Evolutionary conservation across 2,888 invertebrate species (phyloP).

Genomic region (Colostygia pectinataria): DNA sequence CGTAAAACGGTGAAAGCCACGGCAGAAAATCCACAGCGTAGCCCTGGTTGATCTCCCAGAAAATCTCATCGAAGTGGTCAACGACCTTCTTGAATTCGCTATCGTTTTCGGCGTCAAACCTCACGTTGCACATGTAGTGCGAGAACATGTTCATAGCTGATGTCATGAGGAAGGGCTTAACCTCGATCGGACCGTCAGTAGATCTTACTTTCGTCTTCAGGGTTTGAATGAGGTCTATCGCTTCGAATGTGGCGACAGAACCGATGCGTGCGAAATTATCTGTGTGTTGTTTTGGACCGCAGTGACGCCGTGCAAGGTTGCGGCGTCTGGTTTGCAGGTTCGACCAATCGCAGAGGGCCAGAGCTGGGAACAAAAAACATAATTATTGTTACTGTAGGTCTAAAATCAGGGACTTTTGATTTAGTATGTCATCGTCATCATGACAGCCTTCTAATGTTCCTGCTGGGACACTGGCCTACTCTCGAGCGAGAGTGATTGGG

Average conservation of each 20-base stretch:
- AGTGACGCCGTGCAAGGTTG: slow-evolving; percentile 90
- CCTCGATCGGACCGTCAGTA: slow-evolving; percentile 71
- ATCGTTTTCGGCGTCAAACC: slow-evolving; percentile 87
- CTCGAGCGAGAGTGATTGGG: too few relatives aligned
- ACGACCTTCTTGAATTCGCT: slow-evolving; percentile 86
- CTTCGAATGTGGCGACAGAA: slow-evolving; percentile 87
- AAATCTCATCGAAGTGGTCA: slow-evolving; percentile 91
- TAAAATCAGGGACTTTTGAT: too few relatives aligned
- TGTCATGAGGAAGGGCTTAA: slow-evolving; percentile 88
- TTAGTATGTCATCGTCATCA: too few relatives aligned
- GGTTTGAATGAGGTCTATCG: slow-evolving; percentile 83
- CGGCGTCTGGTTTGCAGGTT: slow-evolving; percentile 90
- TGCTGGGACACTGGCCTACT: too few relatives aligned
- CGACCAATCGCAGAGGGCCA: slow-evolving; percentile 95
- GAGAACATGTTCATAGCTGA: slow-evolving; percentile 93
- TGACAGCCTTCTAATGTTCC: too few relatives aligned
- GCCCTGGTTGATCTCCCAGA: slow-evolving; percentile 96
- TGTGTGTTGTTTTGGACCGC: slow-evolving; percentile 90
- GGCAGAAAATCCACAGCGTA: slow-evolving; percentile 94
- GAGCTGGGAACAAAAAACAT: slow-evolving; percentile 82
- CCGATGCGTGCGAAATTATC: slow-evolving; percentile 88
- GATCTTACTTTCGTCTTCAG: slow-evolving; percentile 70
- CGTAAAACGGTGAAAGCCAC: slow-evolving; percentile 89
- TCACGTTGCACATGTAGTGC: slow-evolving; percentile 92
- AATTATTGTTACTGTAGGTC: too few relatives aligned